Evolutionary conservation across 2,888 invertebrate species (phyloP), one percentile per base, ranked within the genome.

Genomic region (Hybos culiciformis): DNA sequence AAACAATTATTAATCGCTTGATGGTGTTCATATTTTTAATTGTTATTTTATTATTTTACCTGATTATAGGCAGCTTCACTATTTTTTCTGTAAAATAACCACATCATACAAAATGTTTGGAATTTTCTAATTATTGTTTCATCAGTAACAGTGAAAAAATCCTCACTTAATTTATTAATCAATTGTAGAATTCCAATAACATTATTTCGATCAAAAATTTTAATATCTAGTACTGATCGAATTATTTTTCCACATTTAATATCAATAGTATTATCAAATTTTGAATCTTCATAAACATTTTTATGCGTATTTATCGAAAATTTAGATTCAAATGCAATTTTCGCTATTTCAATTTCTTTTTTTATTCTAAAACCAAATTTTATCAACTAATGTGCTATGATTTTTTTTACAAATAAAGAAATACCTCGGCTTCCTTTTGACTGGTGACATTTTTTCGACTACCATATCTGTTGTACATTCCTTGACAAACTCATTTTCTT

Each of bases 161-260:
- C 64, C 54, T 54, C 66, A 60, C 58, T 57, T 7, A 51, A 60
- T 56, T 77, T 77, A 57, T 77, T 77, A 1, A 70, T 68, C 5
- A 77, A 58, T 56, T 75, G 73, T 1, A 77, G 70, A 1, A 75
- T 70, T 70, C 74, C 74, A 49, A 73, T 68, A 44, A 71, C 67
- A 23, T 67, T 66, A 6, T 62, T 58, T 39, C 71, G 70, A 38
- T 72, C 71, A 44, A 60, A 49, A 36, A 77, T 71, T 0, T 76
- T 75, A 42, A 71, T 66, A 14, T 71, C 73, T 4, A 77, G 53
- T 24, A 73, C 68, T 1, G 73, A 69, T 41, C 75, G 62, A 2
- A 73, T 72, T 2, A 75, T 72, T 15, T 70, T 69, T 3, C 74
- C 75, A 0, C 72, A 70, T 20, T 68, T 69, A 5, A 68, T 66